Conservation (phyloP, 35 echinoderm and acorn worm genomes). For the Chiridota heheva region DNA sequence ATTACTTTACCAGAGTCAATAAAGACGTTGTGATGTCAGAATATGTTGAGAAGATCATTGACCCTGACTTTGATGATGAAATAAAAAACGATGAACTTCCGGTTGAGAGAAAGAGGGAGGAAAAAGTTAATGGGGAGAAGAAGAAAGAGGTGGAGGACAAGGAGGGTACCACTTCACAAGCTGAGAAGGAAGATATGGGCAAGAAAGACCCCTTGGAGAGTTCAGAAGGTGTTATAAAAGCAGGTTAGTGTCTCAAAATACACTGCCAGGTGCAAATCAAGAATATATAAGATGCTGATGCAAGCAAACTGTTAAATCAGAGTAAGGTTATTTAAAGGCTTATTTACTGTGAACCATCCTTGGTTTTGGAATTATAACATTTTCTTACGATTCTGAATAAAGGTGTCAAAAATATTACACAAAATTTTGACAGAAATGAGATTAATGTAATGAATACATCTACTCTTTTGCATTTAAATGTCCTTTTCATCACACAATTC, state of each 20-base stretch:
- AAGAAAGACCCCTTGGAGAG: not conserved
- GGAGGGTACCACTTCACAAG: not conserved
- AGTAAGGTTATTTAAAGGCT: too few relatives aligned
- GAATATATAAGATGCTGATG: too few relatives aligned
- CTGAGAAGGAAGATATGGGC: conserved; percentile 35
- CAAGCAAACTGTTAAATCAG: too few relatives aligned
- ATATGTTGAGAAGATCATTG: conserved; percentile 41
- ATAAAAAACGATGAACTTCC: not conserved
- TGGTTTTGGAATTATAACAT: too few relatives aligned
- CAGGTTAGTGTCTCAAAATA: conserved; percentile 33
- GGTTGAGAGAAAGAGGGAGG: not conserved
- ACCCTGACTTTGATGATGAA: not conserved
- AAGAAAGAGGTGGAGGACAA: not conserved
- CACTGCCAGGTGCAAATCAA: too few relatives aligned
- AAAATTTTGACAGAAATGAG: too few relatives aligned
- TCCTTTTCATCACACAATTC: too few relatives aligned
- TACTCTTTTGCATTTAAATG: too few relatives aligned
- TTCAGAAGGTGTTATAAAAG: conserved; percentile 45
- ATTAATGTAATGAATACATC: too few relatives aligned
- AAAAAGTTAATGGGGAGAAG: not conserved
- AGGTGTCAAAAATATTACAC: too few relatives aligned
- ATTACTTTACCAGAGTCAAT: conserved; percentile 79
- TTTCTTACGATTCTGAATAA: too few relatives aligned
- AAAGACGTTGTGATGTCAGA: conserved; percentile 67
- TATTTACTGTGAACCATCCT: too few relatives aligned